phyloP scores from a whole-genome alignment of 2,113 vertebrate genomes.

The Illadopsis cleaveri region DNA sequence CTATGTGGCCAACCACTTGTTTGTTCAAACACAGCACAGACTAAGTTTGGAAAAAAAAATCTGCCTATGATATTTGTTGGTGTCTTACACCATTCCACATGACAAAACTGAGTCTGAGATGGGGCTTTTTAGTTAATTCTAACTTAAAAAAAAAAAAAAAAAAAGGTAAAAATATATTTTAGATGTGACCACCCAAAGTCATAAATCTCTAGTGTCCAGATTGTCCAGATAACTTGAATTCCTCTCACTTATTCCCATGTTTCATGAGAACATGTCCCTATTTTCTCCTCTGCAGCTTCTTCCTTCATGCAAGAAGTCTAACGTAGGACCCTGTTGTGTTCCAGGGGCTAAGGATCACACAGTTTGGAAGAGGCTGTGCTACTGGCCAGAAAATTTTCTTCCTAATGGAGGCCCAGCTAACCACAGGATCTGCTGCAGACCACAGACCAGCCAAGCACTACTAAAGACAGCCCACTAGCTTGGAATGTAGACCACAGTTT shows the following conservation, averaged over 20 bases:
- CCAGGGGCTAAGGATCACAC: background rate
- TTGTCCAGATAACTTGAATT: background rate
- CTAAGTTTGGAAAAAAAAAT: background rate
- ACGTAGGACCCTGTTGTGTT: background rate
- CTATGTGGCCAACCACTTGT: rapidly evolving
- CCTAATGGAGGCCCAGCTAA: background rate
- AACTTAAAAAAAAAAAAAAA: background rate
- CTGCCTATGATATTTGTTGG: background rate
- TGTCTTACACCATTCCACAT: background rate
- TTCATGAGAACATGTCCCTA: background rate
- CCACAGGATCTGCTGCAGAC: background rate
- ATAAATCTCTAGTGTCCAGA: background rate
- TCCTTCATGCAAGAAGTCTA: background rate
- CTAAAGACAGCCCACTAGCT: background rate
- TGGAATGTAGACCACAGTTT: background rate
- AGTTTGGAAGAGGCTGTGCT: background rate
- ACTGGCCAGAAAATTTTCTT: background rate
- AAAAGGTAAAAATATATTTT: background rate
- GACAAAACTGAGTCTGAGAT: background rate
- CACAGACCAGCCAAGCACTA: background rate
- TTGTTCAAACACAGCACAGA: background rate
- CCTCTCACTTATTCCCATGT: background rate
- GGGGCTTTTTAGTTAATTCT: rapidly evolving
- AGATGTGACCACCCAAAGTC: background rate
- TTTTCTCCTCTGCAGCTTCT: background rate